Conservation (phyloP, 92 coral and sea anemone species). For the Paramuricea clavata region DNA sequence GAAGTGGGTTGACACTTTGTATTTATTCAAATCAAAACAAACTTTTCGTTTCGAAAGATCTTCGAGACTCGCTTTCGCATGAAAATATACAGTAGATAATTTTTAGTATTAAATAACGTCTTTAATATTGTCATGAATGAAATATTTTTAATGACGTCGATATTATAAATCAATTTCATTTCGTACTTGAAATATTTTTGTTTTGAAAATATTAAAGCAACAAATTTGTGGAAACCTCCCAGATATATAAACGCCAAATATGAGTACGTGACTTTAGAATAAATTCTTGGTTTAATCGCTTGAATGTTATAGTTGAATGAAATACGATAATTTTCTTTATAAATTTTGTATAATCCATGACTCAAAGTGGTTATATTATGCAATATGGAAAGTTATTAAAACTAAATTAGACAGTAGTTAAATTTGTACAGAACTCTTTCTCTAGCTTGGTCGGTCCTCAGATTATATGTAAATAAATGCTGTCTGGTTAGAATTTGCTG, state of each 20-base stretch:
- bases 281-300: not conserved
- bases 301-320: not conserved
- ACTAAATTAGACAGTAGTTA: slow-evolving; percentile 1
- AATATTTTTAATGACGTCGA: slow-evolving; percentile 15
- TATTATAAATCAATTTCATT: slow-evolving; percentile 10
- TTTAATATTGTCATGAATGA: not conserved
- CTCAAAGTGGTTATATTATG: not conserved
- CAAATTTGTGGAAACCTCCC: not conserved
- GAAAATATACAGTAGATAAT: not conserved
- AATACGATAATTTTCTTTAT: not conserved
- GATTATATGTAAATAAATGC: not conserved
- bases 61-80: not conserved
- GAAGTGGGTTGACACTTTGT: slow-evolving; percentile 26
- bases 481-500: too few relatives aligned
- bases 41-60: not conserved
- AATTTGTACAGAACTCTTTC: not conserved
- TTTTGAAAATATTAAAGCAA: not conserved
- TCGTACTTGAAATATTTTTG: not conserved
- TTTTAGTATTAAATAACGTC: not conserved
- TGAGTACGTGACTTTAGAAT: not conserved
- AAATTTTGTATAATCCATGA: not conserved
- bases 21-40: slow-evolving; percentile 1
- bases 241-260: not conserved
- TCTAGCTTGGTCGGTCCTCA: not conserved
- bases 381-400: slow-evolving; percentile 13